Evolutionary conservation across 2,113 vertebrate genomes (phyloP).

Genomic region (Gymnarchus niloticus): DNA sequence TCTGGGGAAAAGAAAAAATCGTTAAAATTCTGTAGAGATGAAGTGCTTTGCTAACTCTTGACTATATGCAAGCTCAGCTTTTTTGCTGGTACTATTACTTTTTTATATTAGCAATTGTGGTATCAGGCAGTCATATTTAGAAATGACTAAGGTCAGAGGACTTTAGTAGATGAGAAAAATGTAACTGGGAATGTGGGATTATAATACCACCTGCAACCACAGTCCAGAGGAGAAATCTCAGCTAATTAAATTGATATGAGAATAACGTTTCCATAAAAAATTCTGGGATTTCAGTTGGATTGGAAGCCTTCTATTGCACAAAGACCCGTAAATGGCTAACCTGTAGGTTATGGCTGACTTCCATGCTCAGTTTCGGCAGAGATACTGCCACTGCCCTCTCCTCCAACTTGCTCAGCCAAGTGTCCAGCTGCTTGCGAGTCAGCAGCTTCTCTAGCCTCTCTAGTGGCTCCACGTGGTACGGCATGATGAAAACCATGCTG

Average conservation of each 20-base stretch:
- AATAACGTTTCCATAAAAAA: background rate
- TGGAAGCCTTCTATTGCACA: background rate
- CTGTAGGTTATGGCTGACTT: constrained; percentile 91
- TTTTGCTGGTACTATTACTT: background rate
- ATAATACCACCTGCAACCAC: background rate
- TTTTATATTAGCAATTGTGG: background rate
- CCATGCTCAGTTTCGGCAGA: constrained; percentile 78
- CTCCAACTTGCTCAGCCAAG: constrained; percentile 81
- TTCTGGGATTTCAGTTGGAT: background rate
- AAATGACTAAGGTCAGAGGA: background rate
- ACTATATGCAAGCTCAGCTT: background rate
- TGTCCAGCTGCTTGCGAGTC: constrained; percentile 80
- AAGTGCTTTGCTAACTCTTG: background rate
- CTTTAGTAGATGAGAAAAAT: background rate
- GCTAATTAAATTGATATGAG: background rate
- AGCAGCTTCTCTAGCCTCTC: constrained; percentile 87
- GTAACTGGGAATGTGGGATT: background rate
- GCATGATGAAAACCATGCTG: constrained; percentile 90
- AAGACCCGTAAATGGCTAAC: constrained; percentile 46
- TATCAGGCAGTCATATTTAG: background rate
- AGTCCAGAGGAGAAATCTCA: background rate
- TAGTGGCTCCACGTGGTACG: constrained; percentile 83
- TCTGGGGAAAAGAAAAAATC: constrained; percentile 59
- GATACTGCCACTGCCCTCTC: constrained; percentile 85
- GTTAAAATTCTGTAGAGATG: background rate